These are phyloP conservation scores for Empidonax alnorum DNA, from an alignment of 2,113 vertebrate genomes.

Conservation along the genomic window DNA sequence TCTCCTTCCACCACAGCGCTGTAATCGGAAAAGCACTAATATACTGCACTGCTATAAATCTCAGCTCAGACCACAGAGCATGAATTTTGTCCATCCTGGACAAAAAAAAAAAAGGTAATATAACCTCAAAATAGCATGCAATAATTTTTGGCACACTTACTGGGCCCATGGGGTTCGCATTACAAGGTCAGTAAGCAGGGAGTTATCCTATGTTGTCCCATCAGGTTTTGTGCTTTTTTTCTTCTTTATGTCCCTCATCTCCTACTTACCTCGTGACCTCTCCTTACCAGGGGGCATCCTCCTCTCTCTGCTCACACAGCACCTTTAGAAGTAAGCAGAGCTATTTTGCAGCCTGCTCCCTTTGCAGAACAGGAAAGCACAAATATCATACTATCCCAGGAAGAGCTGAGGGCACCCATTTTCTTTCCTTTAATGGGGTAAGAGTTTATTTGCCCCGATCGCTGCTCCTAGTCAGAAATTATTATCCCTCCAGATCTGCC, in stretches of 20 bases:
- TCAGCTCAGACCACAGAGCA: background rate
- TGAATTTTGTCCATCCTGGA: background rate
- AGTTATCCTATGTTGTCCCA: background rate
- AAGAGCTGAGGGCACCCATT: accelerated
- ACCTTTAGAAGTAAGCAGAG: background rate
- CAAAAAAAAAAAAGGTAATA: background rate
- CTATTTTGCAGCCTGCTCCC: background rate
- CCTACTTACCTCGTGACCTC: background rate
- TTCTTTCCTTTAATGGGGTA: background rate
- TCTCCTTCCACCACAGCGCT: background rate
- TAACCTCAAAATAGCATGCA: background rate
- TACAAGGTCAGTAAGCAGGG: background rate
- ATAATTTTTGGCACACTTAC: background rate
- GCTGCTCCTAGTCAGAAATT: background rate
- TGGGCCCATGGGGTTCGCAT: background rate
- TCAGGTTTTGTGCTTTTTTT: background rate
- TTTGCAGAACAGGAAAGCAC: background rate
- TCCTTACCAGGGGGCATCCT: background rate
- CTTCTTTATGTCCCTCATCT: background rate
- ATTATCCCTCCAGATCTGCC: background rate
- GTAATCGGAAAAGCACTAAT: background rate
- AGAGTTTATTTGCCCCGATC: background rate
- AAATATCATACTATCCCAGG: background rate
- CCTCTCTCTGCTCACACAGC: background rate
- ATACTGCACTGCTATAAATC: background rate